Evolutionary conservation across 1,140 invertebrate genomes (phyloP).

Genomic region (Eubasilissa regina): DNA sequence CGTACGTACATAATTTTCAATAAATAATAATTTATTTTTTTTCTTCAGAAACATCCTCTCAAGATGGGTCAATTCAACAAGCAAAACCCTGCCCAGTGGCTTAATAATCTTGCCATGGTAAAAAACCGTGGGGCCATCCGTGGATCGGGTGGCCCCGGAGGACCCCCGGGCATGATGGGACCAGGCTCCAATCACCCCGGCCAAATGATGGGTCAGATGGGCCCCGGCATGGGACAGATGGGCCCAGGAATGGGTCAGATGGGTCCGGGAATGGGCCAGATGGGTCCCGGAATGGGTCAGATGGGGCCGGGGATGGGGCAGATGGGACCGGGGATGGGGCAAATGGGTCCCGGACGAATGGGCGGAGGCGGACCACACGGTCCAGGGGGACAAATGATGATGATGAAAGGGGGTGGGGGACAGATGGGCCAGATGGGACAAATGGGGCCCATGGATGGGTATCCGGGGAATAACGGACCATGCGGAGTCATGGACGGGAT

Average conservation of each 20-base stretch:
- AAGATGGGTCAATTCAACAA: conserved; percentile 90
- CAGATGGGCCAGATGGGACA: conserved; percentile 69
- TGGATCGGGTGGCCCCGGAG: conserved; percentile 62
- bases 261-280: conserved; percentile 70
- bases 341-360: conserved; percentile 68
- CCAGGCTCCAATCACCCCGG: conserved; percentile 51
- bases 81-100: conserved; percentile 86
- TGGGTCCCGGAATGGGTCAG: conserved; percentile 68
- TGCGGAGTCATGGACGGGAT: conserved; percentile 72
- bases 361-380: conserved; percentile 65
- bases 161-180: conserved; percentile 49
- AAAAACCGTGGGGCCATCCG: conserved; percentile 79
- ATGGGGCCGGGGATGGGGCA: conserved; percentile 59
- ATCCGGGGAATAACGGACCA: conserved; percentile 70
- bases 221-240: conserved; percentile 65
- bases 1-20: too few relatives aligned
- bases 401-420: conserved; percentile 69
- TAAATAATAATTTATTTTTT: background rate
- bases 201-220: conserved; percentile 66
- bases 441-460: conserved; percentile 71
- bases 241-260: conserved; percentile 68
- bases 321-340: conserved; percentile 68
- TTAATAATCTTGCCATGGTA: conserved; percentile 84
- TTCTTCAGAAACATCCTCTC: conserved; percentile 85
- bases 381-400: conserved; percentile 67